phyloP scores from a whole-genome alignment of 1,140 invertebrate species.

The Diprion similis region DNA sequence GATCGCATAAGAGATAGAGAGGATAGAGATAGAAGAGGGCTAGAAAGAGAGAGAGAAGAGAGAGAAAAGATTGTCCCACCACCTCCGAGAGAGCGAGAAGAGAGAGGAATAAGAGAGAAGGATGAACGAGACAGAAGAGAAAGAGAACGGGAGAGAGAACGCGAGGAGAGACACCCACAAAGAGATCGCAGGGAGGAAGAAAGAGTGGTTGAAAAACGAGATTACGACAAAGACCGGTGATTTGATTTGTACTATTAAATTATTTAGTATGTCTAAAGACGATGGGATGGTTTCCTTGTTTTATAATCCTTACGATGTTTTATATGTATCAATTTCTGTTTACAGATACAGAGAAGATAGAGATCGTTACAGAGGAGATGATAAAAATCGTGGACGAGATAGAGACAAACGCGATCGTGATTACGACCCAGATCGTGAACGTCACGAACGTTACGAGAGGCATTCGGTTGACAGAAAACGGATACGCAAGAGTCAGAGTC shows the following conservation, averaged over 20 bases:
- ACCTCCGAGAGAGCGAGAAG: constrained; percentile 43
- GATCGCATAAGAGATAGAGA: constrained; percentile 48
- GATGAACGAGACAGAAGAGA: constrained; percentile 55
- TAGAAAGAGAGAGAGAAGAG: constrained; percentile 40
- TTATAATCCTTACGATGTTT: constrained; percentile 12
- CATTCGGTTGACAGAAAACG: constrained; percentile 50
- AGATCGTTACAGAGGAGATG: constrained; percentile 49
- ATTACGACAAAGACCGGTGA: constrained; percentile 56
- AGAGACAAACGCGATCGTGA: constrained; percentile 47
- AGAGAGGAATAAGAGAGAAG: constrained; percentile 44
- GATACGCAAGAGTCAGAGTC: constrained; percentile 47
- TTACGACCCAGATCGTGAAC: constrained; percentile 46
- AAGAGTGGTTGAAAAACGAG: constrained; percentile 43
- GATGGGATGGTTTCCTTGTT: not conserved
- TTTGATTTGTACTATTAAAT: not conserved
- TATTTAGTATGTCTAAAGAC: not conserved
- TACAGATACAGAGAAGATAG: constrained; percentile 54
- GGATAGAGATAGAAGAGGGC: constrained; percentile 42
- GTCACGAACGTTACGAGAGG: constrained; percentile 53
- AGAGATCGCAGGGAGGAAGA: constrained; percentile 51
- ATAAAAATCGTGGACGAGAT: constrained; percentile 46
- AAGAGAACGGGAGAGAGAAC: constrained; percentile 39
- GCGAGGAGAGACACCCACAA: constrained; percentile 46
- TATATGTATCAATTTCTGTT: constrained; percentile 15
- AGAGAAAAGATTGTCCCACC: constrained; percentile 9